These are phyloP conservation scores for Linyphia triangularis DNA, from an alignment of 2,888 invertebrate genomes.

Conservation along the genomic window DNA sequence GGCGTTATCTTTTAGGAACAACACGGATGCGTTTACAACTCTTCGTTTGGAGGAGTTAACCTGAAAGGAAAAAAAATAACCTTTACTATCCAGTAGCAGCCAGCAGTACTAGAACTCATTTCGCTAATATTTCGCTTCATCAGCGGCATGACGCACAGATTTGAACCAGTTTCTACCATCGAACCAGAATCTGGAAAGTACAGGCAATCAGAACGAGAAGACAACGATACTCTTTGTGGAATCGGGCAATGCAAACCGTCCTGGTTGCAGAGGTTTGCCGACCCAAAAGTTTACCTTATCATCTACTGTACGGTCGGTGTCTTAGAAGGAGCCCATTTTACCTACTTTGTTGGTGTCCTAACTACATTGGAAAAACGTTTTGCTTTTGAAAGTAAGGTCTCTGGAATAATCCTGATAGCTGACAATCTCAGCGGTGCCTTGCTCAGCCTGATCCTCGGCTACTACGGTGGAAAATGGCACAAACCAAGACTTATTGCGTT, in stretches of 20 bases:
- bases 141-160: not conserved
- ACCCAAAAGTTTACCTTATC: constrained; percentile 76
- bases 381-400: constrained; percentile 75
- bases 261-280: constrained; percentile 76
- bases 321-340: constrained; percentile 76
- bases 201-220: not conserved
- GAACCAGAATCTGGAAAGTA: not conserved
- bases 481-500: constrained; percentile 73
- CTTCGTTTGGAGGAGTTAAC: not conserved
- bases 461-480: constrained; percentile 75
- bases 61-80: not conserved
- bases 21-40: not conserved
- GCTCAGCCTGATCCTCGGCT: constrained; percentile 74
- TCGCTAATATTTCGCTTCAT: not conserved
- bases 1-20: not conserved
- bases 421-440: constrained; percentile 74
- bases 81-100: not conserved
- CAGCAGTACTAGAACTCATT: not conserved
- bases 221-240: constrained; percentile 65
- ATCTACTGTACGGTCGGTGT: constrained; percentile 75
- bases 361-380: constrained; percentile 76
- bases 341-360: constrained; percentile 75
- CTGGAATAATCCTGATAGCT: constrained; percentile 76
- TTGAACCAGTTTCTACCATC: constrained; percentile 5
- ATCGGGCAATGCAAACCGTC: constrained; percentile 75